Evolutionary conservation across 2,888 invertebrate species (phyloP), one percentile per base, ranked within the genome.

Genomic region (Perizoma flavofasciatum): DNA sequence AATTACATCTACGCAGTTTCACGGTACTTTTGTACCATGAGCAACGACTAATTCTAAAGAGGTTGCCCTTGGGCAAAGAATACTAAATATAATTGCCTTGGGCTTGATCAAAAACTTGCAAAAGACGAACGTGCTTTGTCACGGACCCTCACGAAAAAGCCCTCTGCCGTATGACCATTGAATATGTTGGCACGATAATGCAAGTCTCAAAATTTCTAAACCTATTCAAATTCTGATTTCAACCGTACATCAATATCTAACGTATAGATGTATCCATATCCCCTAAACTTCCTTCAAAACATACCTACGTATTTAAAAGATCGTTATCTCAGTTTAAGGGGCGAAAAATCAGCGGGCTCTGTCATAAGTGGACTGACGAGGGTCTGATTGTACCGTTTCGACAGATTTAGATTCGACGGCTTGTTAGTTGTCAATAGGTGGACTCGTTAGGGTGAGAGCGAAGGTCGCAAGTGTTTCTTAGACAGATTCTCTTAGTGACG

Each of bases 341-440:
- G 50, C 48, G 50, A 62, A 61, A 63, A 55, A 67, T 69, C 59
- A 47, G 62, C 59, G 43, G 54, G 52, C 57, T 58, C 57, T 79
- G 79, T 82, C 83, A 80, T 79, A 81, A 79, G 82, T 78, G 71
- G 66, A 75, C 71, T 83, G 85, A 88, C 82, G 78, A 83, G 86
- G 87, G 86, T 84, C 72, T 74, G 73, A 83, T 83, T 85, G 81
- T 84, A 79, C 78, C 72, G 70, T 75, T 76, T 78, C 72, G 78
- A 76, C 74, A 72, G 75, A 77, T 81, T 72, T 68, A 62, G 66
- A 75, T 76, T 75, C 78, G 81, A 82, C 74, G 77, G 78, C 78
- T 82, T 76, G 82, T 82, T 79, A 84, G 76, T 74, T 73, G 74
- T 78, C 81, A 78, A 81, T 79, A 72, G 70, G 60, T 69, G 57